phyloP scores from a whole-genome alignment of 2,113 vertebrate species.

The Phycodurus eques region DNA sequence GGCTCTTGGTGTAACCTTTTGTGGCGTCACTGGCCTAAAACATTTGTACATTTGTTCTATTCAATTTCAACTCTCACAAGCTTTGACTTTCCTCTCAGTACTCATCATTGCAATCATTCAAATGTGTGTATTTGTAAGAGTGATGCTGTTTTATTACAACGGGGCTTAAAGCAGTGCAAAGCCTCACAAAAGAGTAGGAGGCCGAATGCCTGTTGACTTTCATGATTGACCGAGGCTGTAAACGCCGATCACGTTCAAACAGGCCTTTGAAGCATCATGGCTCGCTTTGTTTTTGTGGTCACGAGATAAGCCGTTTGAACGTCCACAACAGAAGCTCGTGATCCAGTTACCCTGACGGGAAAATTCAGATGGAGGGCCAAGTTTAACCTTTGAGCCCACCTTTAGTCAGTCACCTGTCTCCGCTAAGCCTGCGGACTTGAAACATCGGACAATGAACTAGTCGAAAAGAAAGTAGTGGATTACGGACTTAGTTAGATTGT shows the following conservation, averaged over 20 bases:
- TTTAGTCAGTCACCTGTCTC: constrained; percentile 4
- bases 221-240: constrained; percentile 26
- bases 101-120: too few relatives aligned
- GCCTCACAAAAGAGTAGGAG: background rate
- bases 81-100: too few relatives aligned
- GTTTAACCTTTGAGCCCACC: constrained; percentile 21
- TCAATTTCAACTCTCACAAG: too few relatives aligned
- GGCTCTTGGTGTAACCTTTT: too few relatives aligned
- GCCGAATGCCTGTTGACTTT: constrained; percentile 8
- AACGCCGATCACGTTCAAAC: constrained; percentile 17
- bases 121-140: too few relatives aligned
- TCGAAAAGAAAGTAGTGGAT: constrained; percentile 10
- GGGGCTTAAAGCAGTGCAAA: too few relatives aligned
- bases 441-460: constrained; percentile 1
- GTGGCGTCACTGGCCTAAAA: too few relatives aligned
- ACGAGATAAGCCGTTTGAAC: constrained; percentile 18
- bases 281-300: constrained; percentile 14
- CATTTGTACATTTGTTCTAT: too few relatives aligned
- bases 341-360: constrained; percentile 25
- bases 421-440: constrained; percentile 11
- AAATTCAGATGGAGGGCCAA: constrained; percentile 17
- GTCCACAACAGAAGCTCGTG: constrained; percentile 25
- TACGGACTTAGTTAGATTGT: constrained; percentile 3
- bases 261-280: constrained; percentile 47
- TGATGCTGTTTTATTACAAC: too few relatives aligned